Evolutionary conservation across 1,140 invertebrate species (phyloP).

Genomic region (Drosophila kikkawai): DNA sequence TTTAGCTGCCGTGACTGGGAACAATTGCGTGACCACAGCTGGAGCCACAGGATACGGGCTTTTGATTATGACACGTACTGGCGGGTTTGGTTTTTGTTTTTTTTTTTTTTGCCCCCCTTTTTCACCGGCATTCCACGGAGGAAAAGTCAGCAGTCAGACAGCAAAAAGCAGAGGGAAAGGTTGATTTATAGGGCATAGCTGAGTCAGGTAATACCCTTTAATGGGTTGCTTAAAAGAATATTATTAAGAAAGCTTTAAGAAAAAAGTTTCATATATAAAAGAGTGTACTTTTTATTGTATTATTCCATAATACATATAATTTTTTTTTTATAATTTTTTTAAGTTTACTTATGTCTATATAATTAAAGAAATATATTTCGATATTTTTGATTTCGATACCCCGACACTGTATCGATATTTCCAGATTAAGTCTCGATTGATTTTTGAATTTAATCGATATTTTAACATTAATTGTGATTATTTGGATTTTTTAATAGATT

Average conservation of each 20-base stretch:
- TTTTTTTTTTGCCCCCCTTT: slow-evolving; percentile 1
- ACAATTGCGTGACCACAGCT: slow-evolving; percentile 61
- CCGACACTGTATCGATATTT: too few relatives aligned
- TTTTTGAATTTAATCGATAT: too few relatives aligned
- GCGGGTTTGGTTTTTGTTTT: slow-evolving; percentile 27
- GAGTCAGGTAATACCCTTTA: not conserved
- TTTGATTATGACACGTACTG: slow-evolving; percentile 77
- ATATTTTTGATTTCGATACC: too few relatives aligned
- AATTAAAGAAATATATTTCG: too few relatives aligned
- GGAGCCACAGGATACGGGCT: slow-evolving; percentile 72
- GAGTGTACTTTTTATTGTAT: not conserved
- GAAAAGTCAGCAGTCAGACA: slow-evolving; percentile 34
- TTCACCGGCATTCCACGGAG: slow-evolving; percentile 17
- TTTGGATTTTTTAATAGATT: too few relatives aligned
- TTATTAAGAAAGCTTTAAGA: not conserved
- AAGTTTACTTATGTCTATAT: too few relatives aligned
- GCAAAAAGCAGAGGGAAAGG: slow-evolving; percentile 3
- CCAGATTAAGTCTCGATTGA: too few relatives aligned
- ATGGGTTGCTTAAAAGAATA: not conserved
- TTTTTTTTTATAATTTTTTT: too few relatives aligned
- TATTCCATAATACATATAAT: too few relatives aligned
- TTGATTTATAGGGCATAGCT: not conserved
- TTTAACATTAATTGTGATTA: too few relatives aligned
- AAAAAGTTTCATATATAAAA: not conserved
- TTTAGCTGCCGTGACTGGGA: slow-evolving; percentile 67